These are phyloP conservation scores for Actinia tenebrosa DNA, from an alignment of 64 coral and sea anemone species.

Conservation along the genomic window DNA sequence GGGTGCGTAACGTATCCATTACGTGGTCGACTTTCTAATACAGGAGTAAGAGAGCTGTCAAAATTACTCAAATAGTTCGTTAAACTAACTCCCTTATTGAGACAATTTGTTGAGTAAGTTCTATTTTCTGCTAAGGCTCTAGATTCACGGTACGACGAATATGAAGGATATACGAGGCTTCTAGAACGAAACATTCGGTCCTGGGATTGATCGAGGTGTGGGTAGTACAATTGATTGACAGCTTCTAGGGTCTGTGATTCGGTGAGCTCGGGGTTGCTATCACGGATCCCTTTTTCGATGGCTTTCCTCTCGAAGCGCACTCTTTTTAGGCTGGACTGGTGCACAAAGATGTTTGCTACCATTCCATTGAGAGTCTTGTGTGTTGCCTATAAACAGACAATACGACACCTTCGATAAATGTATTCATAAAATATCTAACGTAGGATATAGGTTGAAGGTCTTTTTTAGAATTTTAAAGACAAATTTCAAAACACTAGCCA, in stretches of 20 bases:
- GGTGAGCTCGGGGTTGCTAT: constrained; percentile 28
- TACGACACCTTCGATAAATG: too few relatives aligned
- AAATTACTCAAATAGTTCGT: constrained; percentile 29
- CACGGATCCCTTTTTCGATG: constrained; percentile 63
- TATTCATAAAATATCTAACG: too few relatives aligned
- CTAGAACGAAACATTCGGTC: not conserved
- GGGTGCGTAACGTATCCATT: not conserved
- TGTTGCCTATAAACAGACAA: constrained; percentile 33
- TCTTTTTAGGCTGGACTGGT: constrained; percentile 59
- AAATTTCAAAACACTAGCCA: too few relatives aligned
- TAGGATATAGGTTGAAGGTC: too few relatives aligned
- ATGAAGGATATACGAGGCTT: not conserved
- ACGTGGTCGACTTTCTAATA: not conserved
- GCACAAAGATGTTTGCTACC: constrained; percentile 26
- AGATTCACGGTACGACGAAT: not conserved
- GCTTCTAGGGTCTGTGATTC: constrained; percentile 16
- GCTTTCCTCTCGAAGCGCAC: constrained; percentile 90
- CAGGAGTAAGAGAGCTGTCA: constrained; percentile 5
- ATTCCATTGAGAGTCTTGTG: constrained; percentile 35
- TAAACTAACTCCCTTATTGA: constrained; percentile 1
- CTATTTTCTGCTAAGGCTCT: not conserved
- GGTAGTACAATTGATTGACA: not conserved
- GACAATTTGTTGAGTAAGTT: not conserved
- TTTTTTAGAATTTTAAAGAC: too few relatives aligned
- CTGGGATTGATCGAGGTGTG: not conserved